A percentile compares a stretch with the other conserved stretches of the same genome.
Conservation (phyloP, 2,797 vertebrate species). For the Aphelocoma californica region DNA sequence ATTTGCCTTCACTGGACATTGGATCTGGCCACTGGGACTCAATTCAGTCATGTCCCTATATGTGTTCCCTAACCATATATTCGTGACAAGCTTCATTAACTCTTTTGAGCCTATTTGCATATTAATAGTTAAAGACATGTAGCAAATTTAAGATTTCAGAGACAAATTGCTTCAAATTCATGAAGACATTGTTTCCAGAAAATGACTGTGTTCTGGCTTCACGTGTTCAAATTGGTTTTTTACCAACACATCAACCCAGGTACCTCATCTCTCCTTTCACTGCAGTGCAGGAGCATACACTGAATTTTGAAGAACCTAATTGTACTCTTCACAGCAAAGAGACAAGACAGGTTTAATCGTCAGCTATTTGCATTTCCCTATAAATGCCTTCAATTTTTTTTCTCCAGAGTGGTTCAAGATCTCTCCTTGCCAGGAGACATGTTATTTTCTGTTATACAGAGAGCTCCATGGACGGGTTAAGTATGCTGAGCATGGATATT, state of each 20-base stretch:
- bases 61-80: background rate
- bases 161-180: background rate
- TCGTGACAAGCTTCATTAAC: background rate
- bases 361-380: background rate
- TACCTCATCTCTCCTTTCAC: background rate
- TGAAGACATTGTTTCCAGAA: background rate
- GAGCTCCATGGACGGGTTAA: background rate
- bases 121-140: background rate
- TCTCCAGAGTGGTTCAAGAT: background rate
- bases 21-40: background rate
- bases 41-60: background rate
- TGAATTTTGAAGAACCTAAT: background rate
- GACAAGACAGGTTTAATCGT: background rate
- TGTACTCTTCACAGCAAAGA: background rate
- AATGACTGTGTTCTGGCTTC: background rate
- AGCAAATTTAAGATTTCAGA: background rate
- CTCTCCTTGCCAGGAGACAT: background rate
- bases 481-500: conserved; percentile 42
- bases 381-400: background rate
- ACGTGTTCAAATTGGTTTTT: background rate
- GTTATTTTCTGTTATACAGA: conserved; percentile 20
- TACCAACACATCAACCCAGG: background rate
- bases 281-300: background rate
- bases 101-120: background rate
- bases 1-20: background rate